Base-by-base conservation (phyloP, 2,113 vertebrate species). In the Caracal caracal region DNA sequence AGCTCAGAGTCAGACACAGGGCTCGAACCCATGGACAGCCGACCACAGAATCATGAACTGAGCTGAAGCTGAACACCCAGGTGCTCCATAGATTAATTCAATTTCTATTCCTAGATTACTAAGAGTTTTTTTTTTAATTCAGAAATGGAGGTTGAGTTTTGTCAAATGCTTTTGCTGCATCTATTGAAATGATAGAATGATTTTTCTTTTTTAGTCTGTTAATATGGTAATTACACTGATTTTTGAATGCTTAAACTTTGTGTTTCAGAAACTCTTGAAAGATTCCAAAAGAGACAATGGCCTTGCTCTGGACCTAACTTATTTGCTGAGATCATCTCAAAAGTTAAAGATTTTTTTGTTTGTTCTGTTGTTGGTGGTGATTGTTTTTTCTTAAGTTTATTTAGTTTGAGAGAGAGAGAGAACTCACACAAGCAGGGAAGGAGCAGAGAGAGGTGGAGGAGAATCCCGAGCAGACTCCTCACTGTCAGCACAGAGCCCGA, bases 201-300 rank as follows among this genome's bases (percentile, higher is more conserved):
- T 76, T 92, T 92, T 91, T 59, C 30, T 49, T 90, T 78, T 79
- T 43, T 63, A 40, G 30, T 89, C 2, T 94, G 33, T 81, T 87
- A 87, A 94, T 61, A 63, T 83, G 68, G 22, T 53, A 83, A 83
- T 78, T 88, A 70, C 17, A 61, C 22, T 6, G 10, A 81, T 78
- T 83, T 92, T 79, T 70, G 35, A 92, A 66, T 88, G 78, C 43
- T 96, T 92, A 70, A 92, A 78, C 26, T 79, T 83, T 79, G 47
- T 75, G 51, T 68, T 94, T 88, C 51, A 70, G 68, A 49, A 88
- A 56, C 49, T 92, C 43, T 47, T 63, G 59, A 63, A 84, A 87
- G 47, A 61, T 78, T 83, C 51, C 51, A 43, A 51, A 94, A n/a
- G 66, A 66, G 47, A 59, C 51, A 82, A 53, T 76, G 79, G 37